Percentiles rank a stretch among this genome's conserved stretches.
Conservation (phyloP, 53 echinoderm and acorn worm species). For the Glandiceps talaboti region DNA sequence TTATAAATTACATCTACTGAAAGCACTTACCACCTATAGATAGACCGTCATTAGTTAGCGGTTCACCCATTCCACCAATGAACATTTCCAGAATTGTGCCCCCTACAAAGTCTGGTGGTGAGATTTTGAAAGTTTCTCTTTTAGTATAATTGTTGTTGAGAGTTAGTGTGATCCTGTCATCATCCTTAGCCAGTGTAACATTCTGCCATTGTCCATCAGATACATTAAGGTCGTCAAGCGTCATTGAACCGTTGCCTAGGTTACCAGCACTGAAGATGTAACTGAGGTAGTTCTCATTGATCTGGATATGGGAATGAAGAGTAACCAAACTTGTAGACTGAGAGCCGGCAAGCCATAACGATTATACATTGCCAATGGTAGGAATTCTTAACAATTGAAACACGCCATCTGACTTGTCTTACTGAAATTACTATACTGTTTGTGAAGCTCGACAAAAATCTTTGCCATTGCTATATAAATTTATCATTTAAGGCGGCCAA, state of each 20-base stretch:
- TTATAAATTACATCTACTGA: too few species aligned
- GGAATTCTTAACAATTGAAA: too few species aligned
- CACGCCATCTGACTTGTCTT: too few species aligned
- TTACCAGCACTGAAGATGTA: conserved; percentile 45
- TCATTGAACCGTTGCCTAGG: conserved; percentile 36
- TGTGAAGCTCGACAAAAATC: too few species aligned
- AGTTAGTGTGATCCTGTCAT: conserved; percentile 31
- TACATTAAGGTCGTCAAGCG: conserved; percentile 8
- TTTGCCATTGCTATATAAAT: too few species aligned
- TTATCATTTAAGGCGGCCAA: too few species aligned
- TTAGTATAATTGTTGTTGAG: conserved; percentile 26
- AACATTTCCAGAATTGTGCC: conserved; percentile 42
- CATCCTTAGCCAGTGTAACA: conserved; percentile 36
- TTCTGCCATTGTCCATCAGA: conserved; percentile 67
- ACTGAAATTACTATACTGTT: too few species aligned
- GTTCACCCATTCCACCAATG: conserved; percentile 46
- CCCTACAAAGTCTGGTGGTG: conserved; percentile 72
- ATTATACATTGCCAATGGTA: too few species aligned
- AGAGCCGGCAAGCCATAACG: too few species aligned
- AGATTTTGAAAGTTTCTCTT: conserved; percentile 14
- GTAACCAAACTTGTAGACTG: too few species aligned
- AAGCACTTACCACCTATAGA: too few species aligned
- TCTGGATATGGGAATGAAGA: too few species aligned
- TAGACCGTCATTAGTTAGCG: conserved; percentile 41
- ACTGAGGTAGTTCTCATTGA: conserved; percentile 27